A percentile compares a stretch with the other conserved stretches of the same genome.
Conservation (phyloP, 2,888 invertebrate species). For the Auanema freiburgensis region DNA sequence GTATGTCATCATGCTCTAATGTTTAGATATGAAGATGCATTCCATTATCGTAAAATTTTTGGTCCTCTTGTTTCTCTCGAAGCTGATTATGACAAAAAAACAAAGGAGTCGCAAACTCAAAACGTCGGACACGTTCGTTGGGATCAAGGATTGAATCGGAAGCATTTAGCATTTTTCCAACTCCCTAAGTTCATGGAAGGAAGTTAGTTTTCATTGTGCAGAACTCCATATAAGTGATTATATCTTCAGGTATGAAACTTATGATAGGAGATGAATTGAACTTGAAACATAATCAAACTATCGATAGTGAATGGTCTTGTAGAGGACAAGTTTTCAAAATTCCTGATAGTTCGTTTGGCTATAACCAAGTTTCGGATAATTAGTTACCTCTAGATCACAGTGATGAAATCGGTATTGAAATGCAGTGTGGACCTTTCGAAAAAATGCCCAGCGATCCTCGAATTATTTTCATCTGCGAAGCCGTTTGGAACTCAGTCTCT, state of each 20-base stretch:
- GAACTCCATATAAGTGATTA: background rate
- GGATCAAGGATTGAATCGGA: slow-evolving; percentile 97
- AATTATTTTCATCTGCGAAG: slow-evolving; percentile 91
- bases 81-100: slow-evolving; percentile 94
- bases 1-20: background rate
- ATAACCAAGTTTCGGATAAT: slow-evolving; percentile 4
- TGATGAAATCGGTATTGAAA: slow-evolving; percentile 94
- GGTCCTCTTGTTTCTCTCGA: slow-evolving; percentile 93
- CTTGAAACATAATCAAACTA: slow-evolving; percentile 73
- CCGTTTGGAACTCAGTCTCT: slow-evolving; percentile 60
- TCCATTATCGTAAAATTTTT: slow-evolving; percentile 97
- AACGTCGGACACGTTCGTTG: slow-evolving; percentile 97
- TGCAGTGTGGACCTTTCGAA: slow-evolving; percentile 82
- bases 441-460: slow-evolving; percentile 88
- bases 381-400: slow-evolving; percentile 75
- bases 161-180: slow-evolving; percentile 94
- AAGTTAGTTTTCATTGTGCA: slow-evolving; percentile 62
- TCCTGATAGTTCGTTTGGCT: slow-evolving; percentile 68
- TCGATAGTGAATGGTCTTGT: slow-evolving; percentile 79
- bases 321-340: slow-evolving; percentile 90
- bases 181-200: slow-evolving; percentile 92
- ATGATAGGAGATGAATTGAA: slow-evolving; percentile 98
- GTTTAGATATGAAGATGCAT: slow-evolving; percentile 94
- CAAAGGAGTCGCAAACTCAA: slow-evolving; percentile 85
- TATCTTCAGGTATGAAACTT: slow-evolving; percentile 83